phyloP scores from a whole-genome alignment of 1,140 invertebrate genomes.

The Pseudomyrmex dendroicus region DNA sequence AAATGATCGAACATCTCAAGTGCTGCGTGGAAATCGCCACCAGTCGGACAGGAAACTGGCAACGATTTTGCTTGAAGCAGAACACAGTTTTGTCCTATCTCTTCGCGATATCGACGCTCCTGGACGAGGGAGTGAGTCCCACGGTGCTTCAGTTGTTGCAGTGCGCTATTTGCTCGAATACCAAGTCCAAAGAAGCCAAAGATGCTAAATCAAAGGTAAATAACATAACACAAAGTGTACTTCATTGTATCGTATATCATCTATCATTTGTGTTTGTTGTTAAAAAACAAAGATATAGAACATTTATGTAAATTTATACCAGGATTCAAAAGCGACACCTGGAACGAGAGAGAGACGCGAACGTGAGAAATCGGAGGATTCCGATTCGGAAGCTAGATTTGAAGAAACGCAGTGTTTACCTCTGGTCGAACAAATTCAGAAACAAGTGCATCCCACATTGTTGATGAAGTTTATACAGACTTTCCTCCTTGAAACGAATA shows the following conservation, averaged over 20 bases:
- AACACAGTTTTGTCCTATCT: slow-evolving; percentile 88
- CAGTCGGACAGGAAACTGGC: slow-evolving; percentile 97
- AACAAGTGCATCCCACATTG: slow-evolving; percentile 88
- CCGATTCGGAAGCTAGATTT: slow-evolving; percentile 88
- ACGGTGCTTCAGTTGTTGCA: slow-evolving; percentile 96
- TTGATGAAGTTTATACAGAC: slow-evolving; percentile 94
- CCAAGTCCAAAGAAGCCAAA: slow-evolving; percentile 80
- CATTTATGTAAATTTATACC: slow-evolving; percentile 28
- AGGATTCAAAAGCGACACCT: slow-evolving; percentile 84
- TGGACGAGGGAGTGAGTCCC: slow-evolving; percentile 97
- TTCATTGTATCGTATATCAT: neutral
- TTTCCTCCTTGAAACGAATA: slow-evolving; percentile 97
- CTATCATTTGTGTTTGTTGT: neutral
- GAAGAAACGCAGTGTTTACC: slow-evolving; percentile 90
- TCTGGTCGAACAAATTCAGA: slow-evolving; percentile 90
- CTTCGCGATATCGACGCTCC: slow-evolving; percentile 85
- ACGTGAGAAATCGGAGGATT: slow-evolving; percentile 89
- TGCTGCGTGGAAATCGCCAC: slow-evolving; percentile 96
- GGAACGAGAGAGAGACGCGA: slow-evolving; percentile 85
- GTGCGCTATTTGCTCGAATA: slow-evolving; percentile 91
- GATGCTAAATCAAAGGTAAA: slow-evolving; percentile 69
- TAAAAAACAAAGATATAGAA: neutral
- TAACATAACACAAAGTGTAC: slow-evolving; percentile 70
- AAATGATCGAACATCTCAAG: slow-evolving; percentile 97
- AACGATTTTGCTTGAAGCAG: slow-evolving; percentile 93